Evolutionary conservation across 2,113 vertebrate genomes (phyloP), one percentile per base, ranked within the genome.

Genomic region (Ranitomeya variabilis): DNA sequence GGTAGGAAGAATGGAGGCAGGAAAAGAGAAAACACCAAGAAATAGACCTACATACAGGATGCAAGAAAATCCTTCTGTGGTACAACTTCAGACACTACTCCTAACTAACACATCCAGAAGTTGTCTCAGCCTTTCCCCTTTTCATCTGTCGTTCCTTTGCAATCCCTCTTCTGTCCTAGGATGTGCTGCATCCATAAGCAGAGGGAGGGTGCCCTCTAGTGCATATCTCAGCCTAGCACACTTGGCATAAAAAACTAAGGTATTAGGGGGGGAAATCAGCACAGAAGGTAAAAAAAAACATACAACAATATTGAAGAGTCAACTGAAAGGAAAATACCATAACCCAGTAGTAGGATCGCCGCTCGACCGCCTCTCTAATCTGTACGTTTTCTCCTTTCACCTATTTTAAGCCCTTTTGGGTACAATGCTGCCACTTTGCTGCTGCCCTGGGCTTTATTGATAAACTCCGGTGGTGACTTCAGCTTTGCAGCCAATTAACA

Each of bases 181-280:
- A 26, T 69, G 57, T 37, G 37, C 13, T 67, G 18, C 52, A 23
- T 31, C 51, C 16, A 89, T 85, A 11, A 31, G 51, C 66, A 59
- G 87, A 23, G 80, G 26, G 16, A 89, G 59, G 64, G 23, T 66
- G 74, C 87, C 87, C 83, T 79, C 87, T 89, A 89, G 81, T 89
- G 87, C 23, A n/a, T 13, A 52, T 13, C 11, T n/a, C 45, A 59
- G 55, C 45, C 31, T 6, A 66, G 62, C n/a, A n/a, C 12, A 23
- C 12, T 64, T 37, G 64, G 21, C 18, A n/a, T 5, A 64, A 21
- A 45, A 76, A 51, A 19, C 6, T n/a, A 67, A 21, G 12, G 26
- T 71, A 26, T 26, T 2, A 14, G 23, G n/a, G 4, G 7, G 31
- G 26, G 15, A 15, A 4, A 23, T 31, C 23, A 71, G 3, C 67